These are phyloP conservation scores for Nasonia vitripennis DNA, from an alignment of 1,140 invertebrate species.

Conservation along the genomic window DNA sequence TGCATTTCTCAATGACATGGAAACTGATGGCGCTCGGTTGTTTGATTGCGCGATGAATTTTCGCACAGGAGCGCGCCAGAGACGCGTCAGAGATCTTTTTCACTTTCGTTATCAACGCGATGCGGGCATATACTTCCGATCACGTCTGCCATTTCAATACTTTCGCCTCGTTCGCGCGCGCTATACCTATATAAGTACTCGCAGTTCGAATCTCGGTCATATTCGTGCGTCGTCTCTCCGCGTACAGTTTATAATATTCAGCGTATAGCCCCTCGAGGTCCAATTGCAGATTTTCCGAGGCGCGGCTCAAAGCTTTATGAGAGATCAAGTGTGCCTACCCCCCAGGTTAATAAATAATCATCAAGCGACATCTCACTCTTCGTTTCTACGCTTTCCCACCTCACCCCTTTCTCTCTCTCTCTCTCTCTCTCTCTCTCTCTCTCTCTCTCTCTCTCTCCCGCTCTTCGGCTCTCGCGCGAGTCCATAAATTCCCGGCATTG, in stretches of 20 bases:
- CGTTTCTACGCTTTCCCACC: neutral
- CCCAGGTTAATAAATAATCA: slow-evolving; percentile 7
- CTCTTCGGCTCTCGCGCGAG: neutral
- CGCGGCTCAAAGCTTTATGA: neutral
- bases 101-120: neutral
- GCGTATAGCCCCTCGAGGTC: neutral
- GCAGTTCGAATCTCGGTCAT: neutral
- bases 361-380: neutral
- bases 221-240: neutral
- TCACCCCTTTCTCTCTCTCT: neutral
- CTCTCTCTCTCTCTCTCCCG: neutral
- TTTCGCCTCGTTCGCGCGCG: too few relatives aligned
- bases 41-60: neutral
- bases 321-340: neutral
- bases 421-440: neutral
- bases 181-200: too few relatives aligned
- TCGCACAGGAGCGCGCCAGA: neutral
- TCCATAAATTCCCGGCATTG: slow-evolving; percentile 27
- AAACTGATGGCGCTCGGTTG: neutral
- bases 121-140: too few relatives aligned
- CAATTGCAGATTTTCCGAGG: neutral
- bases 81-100: neutral
- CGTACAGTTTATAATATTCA: neutral
- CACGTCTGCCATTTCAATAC: too few relatives aligned
- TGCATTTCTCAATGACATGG: slow-evolving; percentile 40